A percentile compares a stretch with the other conserved stretches of the same genome.
phyloP scores from a whole-genome alignment of 1,140 invertebrate species.

The Lordiphosa stackelbergi region DNA sequence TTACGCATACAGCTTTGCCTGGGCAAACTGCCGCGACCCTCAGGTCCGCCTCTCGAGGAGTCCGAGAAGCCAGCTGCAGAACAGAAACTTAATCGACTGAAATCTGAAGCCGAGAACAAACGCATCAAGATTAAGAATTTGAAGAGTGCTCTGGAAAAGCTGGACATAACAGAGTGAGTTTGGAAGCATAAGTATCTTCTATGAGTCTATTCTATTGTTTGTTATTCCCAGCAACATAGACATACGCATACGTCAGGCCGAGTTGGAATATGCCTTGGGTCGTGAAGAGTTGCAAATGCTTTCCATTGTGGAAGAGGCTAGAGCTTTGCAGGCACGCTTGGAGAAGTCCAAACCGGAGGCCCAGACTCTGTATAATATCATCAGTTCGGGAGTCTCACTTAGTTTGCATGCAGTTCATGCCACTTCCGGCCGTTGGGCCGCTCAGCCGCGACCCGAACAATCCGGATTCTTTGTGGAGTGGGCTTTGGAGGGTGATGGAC shows the following conservation, averaged over 20 bases:
- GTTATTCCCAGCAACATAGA: slow-evolving; percentile 86
- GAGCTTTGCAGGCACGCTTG: slow-evolving; percentile 86
- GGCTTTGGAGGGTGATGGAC: slow-evolving; percentile 85
- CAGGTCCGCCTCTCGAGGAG: slow-evolving; percentile 72
- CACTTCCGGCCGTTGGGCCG: slow-evolving; percentile 80
- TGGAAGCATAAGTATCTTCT: no score
- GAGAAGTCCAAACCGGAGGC: slow-evolving; percentile 79
- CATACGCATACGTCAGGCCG: slow-evolving; percentile 91
- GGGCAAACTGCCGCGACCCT: slow-evolving; percentile 75
- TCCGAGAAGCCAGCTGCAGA: slow-evolving; percentile 79
- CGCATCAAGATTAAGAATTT: slow-evolving; percentile 86
- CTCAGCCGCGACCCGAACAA: slow-evolving; percentile 79
- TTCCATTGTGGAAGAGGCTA: slow-evolving; percentile 88
- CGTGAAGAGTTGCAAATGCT: slow-evolving; percentile 91
- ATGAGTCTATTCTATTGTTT: no score
- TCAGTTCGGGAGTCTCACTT: slow-evolving; percentile 74
- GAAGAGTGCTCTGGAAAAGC: slow-evolving; percentile 84
- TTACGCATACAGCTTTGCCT: slow-evolving; percentile 78
- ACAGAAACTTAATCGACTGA: slow-evolving; percentile 82
- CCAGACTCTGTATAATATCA: slow-evolving; percentile 66
- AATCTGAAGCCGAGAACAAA: slow-evolving; percentile 85
- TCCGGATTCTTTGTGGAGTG: slow-evolving; percentile 85
- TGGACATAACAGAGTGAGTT: slow-evolving; percentile 87
- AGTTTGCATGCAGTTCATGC: slow-evolving; percentile 83
- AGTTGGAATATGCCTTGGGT: slow-evolving; percentile 91